Base-by-base conservation (phyloP, 2,113 vertebrate genomes). In the Boulengeromyrus knoepffleri region DNA sequence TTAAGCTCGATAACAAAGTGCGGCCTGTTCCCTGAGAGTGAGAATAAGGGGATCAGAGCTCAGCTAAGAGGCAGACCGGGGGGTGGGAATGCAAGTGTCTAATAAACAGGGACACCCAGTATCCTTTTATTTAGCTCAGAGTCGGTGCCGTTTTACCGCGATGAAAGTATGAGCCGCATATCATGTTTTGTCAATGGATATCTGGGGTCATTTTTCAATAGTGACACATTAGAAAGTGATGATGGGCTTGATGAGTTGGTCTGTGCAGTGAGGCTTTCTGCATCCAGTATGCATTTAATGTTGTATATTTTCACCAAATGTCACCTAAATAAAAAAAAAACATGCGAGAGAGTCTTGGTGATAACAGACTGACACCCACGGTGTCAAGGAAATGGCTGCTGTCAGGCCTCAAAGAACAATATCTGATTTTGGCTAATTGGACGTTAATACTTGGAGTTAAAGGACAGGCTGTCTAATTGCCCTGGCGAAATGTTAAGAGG, bases 401-500 rank as follows among this genome's bases (percentile, higher is more conserved):
- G 53, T 62, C 27, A 24, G 27, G 36, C 19, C 31, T 12, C 36
- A 8, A 15, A 21, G 87, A 62, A 21, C 53, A 45, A 39, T 58
- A 39, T 88, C 36, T 50, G 87, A 50, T 45, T 66, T 39, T 9
- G 36, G 3, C 12, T 88, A 88, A 31, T 49, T 47, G 89, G 50
- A 53, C 42, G 24, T n/a, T 10, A 90, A 85, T 46, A 21, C 52
- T 62, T 36, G 49, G 13, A 36, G 50, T 90, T 62, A 62, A 46
- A 66, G 24, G 31, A 84, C 80, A 31, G 88, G 39, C 84, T 88
- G 8, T 39, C 86, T 92, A 90, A 91, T 91, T 91, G 87, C 74
- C 77, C 85, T 49, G 87, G 89, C 89, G 88, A 90, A 88, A 91
- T 88, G 86, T 89, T 89, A 84, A 83, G 74, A 87, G 36, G 89